Evolutionary conservation across 2,797 vertebrate species (phyloP).

Genomic region (Coendou prehensilis): DNA sequence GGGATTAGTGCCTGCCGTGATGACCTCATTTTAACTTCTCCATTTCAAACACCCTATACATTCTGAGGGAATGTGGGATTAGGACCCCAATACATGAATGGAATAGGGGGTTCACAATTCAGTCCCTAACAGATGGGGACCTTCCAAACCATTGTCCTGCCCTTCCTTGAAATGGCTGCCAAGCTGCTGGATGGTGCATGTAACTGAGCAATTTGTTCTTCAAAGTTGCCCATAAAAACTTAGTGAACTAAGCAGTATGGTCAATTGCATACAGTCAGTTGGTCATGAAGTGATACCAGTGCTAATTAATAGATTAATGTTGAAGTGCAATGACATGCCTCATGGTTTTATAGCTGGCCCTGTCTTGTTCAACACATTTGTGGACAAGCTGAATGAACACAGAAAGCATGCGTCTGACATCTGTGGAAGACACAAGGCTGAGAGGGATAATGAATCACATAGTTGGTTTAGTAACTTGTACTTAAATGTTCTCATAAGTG

Average conservation of each 20-base stretch:
- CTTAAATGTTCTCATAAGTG: background rate
- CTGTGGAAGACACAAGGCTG: background rate
- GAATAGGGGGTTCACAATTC: background rate
- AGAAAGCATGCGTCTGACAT: background rate
- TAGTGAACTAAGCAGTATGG: background rate
- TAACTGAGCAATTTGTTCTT: background rate
- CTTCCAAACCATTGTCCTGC: background rate
- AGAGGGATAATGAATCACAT: background rate
- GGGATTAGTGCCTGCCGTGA: background rate
- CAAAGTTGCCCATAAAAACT: background rate
- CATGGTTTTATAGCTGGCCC: background rate
- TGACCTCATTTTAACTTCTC: background rate
- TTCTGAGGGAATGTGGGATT: background rate
- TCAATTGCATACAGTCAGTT: background rate
- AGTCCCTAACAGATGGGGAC: background rate
- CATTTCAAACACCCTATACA: background rate
- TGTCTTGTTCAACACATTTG: conserved; percentile 23
- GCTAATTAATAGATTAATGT: background rate
- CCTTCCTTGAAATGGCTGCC: background rate
- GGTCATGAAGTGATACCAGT: background rate
- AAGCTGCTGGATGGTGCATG: background rate
- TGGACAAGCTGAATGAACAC: background rate
- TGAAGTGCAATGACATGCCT: background rate
- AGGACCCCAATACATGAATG: background rate
- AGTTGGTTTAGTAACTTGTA: background rate